phyloP scores from a whole-genome alignment of 2,888 invertebrate species.

The Isoperla grammatica region DNA sequence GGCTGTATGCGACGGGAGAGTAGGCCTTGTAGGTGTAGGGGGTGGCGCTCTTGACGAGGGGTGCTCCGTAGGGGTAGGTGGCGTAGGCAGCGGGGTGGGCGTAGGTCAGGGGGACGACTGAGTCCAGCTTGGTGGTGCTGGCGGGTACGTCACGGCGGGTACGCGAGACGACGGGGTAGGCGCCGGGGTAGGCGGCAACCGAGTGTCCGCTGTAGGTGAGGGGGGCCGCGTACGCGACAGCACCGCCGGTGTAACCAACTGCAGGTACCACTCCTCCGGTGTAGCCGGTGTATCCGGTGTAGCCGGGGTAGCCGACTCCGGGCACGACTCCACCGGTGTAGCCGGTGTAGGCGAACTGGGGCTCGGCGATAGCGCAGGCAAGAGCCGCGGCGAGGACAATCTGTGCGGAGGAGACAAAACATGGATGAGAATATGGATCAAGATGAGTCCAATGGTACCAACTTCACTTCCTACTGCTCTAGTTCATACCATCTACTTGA shows the following conservation, averaged over 20 bases:
- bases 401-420: slow-evolving; percentile 41
- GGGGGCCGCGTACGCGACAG: slow-evolving; percentile 46
- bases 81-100: slow-evolving; percentile 10
- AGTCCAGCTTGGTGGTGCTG: slow-evolving; percentile 20
- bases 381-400: slow-evolving; percentile 52
- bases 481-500: too few species aligned
- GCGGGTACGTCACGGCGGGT: slow-evolving; percentile 32
- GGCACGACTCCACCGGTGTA: slow-evolving; percentile 43
- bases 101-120: slow-evolving; percentile 25
- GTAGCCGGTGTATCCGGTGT: slow-evolving; percentile 46
- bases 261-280: slow-evolving; percentile 38
- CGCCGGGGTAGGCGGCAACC: slow-evolving; percentile 35
- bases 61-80: slow-evolving; percentile 24
- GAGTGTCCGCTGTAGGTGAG: slow-evolving; percentile 38
- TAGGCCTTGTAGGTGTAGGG: slow-evolving; percentile 22
- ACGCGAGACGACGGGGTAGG: slow-evolving; percentile 33
- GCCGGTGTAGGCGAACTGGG: slow-evolving; percentile 36
- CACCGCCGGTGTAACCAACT: slow-evolving; percentile 39
- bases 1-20: slow-evolving; percentile 20
- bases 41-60: slow-evolving; percentile 16
- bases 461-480: too few species aligned
- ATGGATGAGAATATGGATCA: slow-evolving; percentile 45
- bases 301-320: slow-evolving; percentile 42
- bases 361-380: slow-evolving; percentile 39
- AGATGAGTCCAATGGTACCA: neutral